A percentile compares a stretch with the other conserved stretches of the same genome.
Conservation (phyloP, 2,888 invertebrate species). For the Ligdia adustata region DNA sequence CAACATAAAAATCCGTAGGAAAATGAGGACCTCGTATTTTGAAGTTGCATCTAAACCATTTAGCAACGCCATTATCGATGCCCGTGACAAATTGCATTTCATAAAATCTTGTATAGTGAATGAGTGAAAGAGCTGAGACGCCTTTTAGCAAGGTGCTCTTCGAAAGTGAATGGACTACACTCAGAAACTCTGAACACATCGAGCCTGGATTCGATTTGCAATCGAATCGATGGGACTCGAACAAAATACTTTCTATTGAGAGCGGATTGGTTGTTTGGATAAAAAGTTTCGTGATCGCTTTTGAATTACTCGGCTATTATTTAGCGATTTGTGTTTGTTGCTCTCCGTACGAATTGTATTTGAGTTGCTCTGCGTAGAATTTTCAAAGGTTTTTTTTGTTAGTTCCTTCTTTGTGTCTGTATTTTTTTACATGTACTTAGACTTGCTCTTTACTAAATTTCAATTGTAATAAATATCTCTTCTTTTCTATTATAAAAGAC, state of each 20-base stretch:
- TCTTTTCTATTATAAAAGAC: too few relatives aligned
- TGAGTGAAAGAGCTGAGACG: constrained; percentile 21
- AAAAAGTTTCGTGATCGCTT: constrained; percentile 46
- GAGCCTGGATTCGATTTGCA: constrained; percentile 49
- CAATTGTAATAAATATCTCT: too few relatives aligned
- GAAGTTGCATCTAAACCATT: too few relatives aligned
- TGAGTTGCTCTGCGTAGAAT: constrained; percentile 2
- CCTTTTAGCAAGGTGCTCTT: constrained; percentile 30
- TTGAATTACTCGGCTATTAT: constrained; percentile 44
- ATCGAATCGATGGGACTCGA: constrained; percentile 43
- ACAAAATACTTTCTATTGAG: constrained; percentile 47
- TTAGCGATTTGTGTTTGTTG: constrained; percentile 30
- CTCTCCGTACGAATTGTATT: constrained; percentile 4
- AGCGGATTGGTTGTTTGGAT: constrained; percentile 38
- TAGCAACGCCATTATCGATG: constrained; percentile 18
- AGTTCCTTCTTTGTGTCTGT: not conserved
- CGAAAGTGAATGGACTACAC: constrained; percentile 62
- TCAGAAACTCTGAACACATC: constrained; percentile 33
- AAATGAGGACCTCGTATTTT: too few relatives aligned
- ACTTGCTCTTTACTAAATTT: too few relatives aligned
- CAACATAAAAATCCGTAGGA: too few relatives aligned
- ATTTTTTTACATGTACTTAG: too few relatives aligned
- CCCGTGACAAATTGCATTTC: constrained; percentile 35
- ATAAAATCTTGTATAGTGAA: constrained; percentile 30
- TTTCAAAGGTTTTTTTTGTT: not conserved